These are phyloP conservation scores for Hippolais icterina DNA, from an alignment of 2,113 vertebrate genomes.

Conservation along the genomic window DNA sequence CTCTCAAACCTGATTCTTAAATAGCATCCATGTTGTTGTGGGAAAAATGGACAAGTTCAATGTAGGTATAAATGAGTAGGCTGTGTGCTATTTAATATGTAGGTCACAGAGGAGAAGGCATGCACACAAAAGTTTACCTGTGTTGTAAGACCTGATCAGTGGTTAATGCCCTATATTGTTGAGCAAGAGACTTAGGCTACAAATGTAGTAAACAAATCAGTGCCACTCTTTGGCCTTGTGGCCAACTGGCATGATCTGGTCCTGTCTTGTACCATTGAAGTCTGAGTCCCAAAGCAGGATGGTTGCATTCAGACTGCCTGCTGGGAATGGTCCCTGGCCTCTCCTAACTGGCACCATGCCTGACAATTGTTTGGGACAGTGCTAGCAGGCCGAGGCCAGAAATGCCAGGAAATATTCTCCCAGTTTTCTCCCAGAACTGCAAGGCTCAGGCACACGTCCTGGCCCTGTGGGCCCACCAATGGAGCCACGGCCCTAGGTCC, in stretches of 20 bases:
- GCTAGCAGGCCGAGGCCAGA: neutral
- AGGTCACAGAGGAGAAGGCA: neutral
- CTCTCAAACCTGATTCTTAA: neutral
- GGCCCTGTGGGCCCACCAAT: too few species aligned
- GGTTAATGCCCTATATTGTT: neutral
- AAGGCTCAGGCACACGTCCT: rapidly evolving
- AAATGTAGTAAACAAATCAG: neutral
- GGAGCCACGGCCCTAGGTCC: neutral
- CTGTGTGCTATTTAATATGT: neutral
- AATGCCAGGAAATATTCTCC: neutral
- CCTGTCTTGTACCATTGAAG: neutral
- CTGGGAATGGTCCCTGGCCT: neutral
- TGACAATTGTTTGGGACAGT: neutral
- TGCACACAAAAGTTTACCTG: neutral
- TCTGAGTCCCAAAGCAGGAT: neutral
- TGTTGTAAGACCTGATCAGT: neutral
- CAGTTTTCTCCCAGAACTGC: neutral
- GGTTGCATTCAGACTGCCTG: neutral
- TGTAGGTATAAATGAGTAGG: neutral
- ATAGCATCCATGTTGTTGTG: neutral
- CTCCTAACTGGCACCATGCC: neutral
- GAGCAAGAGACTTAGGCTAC: neutral
- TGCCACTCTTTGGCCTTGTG: neutral
- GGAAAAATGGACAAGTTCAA: neutral
- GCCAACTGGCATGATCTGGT: neutral